Evolutionary conservation across 2,797 vertebrate genomes (phyloP), one percentile per base, ranked within the genome.

Genomic region (Enteromius radiatus): DNA sequence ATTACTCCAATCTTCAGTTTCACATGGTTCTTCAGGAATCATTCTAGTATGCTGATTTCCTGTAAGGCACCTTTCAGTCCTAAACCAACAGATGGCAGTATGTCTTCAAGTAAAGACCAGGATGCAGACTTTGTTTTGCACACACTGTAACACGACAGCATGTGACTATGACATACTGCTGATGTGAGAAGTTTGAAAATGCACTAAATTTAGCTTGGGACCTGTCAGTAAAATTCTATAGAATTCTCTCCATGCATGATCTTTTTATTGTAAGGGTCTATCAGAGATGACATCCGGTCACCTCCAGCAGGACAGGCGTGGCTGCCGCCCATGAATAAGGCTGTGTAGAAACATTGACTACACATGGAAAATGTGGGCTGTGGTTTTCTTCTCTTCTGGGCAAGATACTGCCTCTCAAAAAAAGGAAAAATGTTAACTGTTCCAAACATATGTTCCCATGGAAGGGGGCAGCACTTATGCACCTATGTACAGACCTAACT

Each of bases 401-500:
- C 84, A 86, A 90, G 85, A 91, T 12, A 23, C 17, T 56, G 45
- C 36, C 33, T 64, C n/a, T 49, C 36, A 73, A 15, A 61, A 88
- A 87, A 90, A 11, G 86, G 87, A 90, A 87, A 89, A 78, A 85
- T 91, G 85, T 89, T 89, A 89, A 88, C 88, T 83, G 82, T 88
- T 87, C 81, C 86, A 87, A 91, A 86, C 89, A 92, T 87, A 91
- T 89, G 87, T 88, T 77, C 76, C 43, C 41, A 65, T 63, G 41
- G 59, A 64, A 33, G 76, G 76, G 76, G 75, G 26, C 17, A 64
- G 19, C 59, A 54, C 26, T 77, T 64, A n/a, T n/a, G n/a, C n/a
- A 47, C 47, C 64, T 67, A 67, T 45, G 26, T 49, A 14, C 26
- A 28, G 38, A 41, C 47, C 9, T 38, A 68, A 87, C 78, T 86